phyloP scores from a whole-genome alignment of 2,113 vertebrate species.

The Megalops atlanticus region DNA sequence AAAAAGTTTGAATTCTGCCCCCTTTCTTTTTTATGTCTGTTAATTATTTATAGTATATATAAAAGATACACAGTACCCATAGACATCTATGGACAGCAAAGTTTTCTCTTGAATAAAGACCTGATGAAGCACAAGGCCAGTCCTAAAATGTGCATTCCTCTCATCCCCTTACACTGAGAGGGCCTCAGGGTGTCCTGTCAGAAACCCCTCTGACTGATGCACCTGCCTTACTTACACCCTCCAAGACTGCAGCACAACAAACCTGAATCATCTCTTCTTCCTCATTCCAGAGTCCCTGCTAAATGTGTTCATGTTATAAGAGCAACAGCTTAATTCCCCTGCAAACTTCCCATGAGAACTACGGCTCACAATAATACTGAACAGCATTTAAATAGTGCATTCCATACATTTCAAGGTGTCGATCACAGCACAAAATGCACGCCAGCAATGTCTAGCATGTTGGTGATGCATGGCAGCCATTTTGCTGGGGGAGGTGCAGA shows the following conservation, averaged over 20 bases:
- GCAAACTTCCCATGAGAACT: background rate
- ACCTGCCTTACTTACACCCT: background rate
- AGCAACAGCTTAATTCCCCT: background rate
- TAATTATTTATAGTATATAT: slow-evolving; percentile 57
- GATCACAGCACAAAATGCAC: too few species aligned
- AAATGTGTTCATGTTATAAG: background rate
- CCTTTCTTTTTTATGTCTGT: slow-evolving; percentile 24
- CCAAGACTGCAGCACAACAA: background rate
- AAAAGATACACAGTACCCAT: slow-evolving; percentile 40
- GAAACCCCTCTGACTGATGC: background rate
- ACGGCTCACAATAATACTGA: too few species aligned
- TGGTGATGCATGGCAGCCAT: too few species aligned
- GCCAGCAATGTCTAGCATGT: too few species aligned
- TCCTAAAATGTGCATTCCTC: too few species aligned
- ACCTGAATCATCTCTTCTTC: background rate
- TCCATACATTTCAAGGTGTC: too few species aligned
- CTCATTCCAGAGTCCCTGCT: background rate
- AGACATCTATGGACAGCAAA: slow-evolving; percentile 35
- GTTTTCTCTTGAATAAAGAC: slow-evolving; percentile 35
- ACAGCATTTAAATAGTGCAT: too few species aligned
- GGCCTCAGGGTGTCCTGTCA: background rate
- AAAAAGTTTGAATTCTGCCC: slow-evolving; percentile 34
- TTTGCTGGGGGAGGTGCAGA: too few species aligned
- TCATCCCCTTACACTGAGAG: slow-evolving; percentile 20
- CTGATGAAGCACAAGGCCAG: slow-evolving; percentile 35